Percentiles rank a stretch among this genome's conserved stretches.
Evolutionary conservation across 2,797 vertebrate species (phyloP).

Genomic region (Remorina albescens): DNA sequence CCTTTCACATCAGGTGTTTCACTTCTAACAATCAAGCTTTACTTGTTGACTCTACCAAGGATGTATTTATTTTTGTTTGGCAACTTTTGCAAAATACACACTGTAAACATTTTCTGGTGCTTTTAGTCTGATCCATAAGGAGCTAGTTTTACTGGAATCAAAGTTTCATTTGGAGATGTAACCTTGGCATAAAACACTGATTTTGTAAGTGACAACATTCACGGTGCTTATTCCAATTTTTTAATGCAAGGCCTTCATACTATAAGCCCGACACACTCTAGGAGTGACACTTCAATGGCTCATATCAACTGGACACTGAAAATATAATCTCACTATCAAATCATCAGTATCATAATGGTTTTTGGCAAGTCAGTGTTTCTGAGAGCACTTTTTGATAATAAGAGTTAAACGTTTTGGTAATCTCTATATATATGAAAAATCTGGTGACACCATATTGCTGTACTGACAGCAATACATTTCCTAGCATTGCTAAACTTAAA

Average conservation of each 20-base stretch:
- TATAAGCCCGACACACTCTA: slow-evolving; percentile 76
- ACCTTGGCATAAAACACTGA: slow-evolving; percentile 90
- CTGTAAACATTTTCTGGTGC: slow-evolving; percentile 90
- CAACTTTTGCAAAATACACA: slow-evolving; percentile 80
- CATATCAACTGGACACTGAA: slow-evolving; percentile 63
- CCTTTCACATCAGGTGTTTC: slow-evolving; percentile 71
- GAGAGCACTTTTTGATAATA: slow-evolving; percentile 89
- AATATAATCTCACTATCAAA: slow-evolving; percentile 77
- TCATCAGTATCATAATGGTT: slow-evolving; percentile 80
- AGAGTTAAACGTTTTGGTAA: slow-evolving; percentile 84
- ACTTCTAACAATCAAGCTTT: slow-evolving; percentile 80
- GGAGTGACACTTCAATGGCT: slow-evolving; percentile 56
- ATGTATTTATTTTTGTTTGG: slow-evolving; percentile 85
- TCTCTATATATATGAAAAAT: slow-evolving; percentile 79
- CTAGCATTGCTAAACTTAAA: slow-evolving; percentile 74
- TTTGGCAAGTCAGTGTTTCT: slow-evolving; percentile 85
- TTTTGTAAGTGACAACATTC: slow-evolving; percentile 88
- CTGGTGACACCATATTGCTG: slow-evolving; percentile 48
- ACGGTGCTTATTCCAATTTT: slow-evolving; percentile 89
- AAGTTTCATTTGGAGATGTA: slow-evolving; percentile 74
- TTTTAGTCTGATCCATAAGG: slow-evolving; percentile 85
- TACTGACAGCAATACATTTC: slow-evolving; percentile 69
- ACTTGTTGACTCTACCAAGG: slow-evolving; percentile 82
- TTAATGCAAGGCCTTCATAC: slow-evolving; percentile 87
- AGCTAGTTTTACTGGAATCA: slow-evolving; percentile 91